Conservation (phyloP, 2,888 invertebrate genomes). For the Panzeria rudis region DNA sequence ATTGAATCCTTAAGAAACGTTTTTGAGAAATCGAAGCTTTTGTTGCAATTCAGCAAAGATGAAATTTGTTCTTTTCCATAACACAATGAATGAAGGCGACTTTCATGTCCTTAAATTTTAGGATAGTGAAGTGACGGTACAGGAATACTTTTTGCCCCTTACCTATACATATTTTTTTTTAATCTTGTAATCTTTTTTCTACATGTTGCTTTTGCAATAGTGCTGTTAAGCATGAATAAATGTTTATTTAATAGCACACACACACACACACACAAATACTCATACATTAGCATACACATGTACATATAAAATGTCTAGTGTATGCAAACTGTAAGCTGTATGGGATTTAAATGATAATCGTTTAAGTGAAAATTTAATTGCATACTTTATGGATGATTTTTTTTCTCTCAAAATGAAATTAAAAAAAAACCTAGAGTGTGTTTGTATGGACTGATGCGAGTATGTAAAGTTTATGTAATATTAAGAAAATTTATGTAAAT, state of each 20-base stretch:
- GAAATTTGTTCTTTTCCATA: no score
- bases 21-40: no score
- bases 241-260: conserved; percentile 25
- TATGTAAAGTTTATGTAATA: conserved; percentile 64
- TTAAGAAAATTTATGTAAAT: conserved; percentile 81
- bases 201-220: conserved; percentile 59
- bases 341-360: conserved; percentile 83
- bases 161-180: neutral
- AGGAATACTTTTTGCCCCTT: neutral
- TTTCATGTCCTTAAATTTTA: no score
- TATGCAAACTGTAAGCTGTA: conserved; percentile 63
- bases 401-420: conserved; percentile 66
- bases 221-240: conserved; percentile 42
- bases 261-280: neutral
- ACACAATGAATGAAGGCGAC: no score
- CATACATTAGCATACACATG: neutral
- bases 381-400: conserved; percentile 81
- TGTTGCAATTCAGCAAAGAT: no score
- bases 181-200: conserved; percentile 12
- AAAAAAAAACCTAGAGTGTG: neutral
- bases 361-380: conserved; percentile 83
- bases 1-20: no score
- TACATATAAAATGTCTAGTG: conserved; percentile 8
- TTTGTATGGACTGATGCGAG: conserved; percentile 37
- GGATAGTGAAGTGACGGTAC: no score